Base-by-base conservation (phyloP, 2,113 vertebrate species). In the Vireo altiloquus region DNA sequence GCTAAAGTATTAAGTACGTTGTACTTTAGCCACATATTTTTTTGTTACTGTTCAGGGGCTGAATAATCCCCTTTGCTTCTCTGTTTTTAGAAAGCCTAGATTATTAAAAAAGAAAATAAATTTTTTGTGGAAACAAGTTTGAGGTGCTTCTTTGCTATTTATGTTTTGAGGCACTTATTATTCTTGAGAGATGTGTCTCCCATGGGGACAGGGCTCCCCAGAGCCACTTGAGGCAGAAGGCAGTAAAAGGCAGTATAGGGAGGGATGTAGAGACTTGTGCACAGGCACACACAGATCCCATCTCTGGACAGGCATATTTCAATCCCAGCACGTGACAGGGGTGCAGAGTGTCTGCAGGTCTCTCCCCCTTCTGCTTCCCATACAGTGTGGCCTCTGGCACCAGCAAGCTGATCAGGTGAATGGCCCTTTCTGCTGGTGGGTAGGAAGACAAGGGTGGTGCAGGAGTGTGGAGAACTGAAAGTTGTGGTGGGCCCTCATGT, bases 401-500 rank as follows among this genome's bases (percentile, higher is more conserved):
- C n/a, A 20, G 31, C 18, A 35, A 37, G 27, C 23, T 27, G 63
- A 24, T 1, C n/a, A 14, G 20, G 44, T 42, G 57, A 25, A 15
- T 1, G 2, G 7, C 35, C 40, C 22, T 54, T 25, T 21, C 57
- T 57, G 72, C 30, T 8, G 10, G 10, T 8, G 25, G 10, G 22
- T 37, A 31, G 44, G 19, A 88, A 76, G 53, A 57, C 8, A 57
- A 8, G 0, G 19, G 10, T 33, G 33, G 23, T 35, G 17, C 25
- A 33, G 71, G 53, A 64, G 5, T 17, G 31, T 24, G 49, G 50
- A 28, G 87, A 57, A 1, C 44, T 33, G n/a, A 8, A 44, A 46
- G 16, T 15, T 1, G 0, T 3, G 1, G 12, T 28, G 35, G 14
- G 13, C 5, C 19, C 28, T 82, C 33, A 7, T 5, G 4, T 0